These are phyloP conservation scores for Sorex fumeus DNA, from an alignment of 2,113 vertebrate genomes.

Conservation along the genomic window DNA sequence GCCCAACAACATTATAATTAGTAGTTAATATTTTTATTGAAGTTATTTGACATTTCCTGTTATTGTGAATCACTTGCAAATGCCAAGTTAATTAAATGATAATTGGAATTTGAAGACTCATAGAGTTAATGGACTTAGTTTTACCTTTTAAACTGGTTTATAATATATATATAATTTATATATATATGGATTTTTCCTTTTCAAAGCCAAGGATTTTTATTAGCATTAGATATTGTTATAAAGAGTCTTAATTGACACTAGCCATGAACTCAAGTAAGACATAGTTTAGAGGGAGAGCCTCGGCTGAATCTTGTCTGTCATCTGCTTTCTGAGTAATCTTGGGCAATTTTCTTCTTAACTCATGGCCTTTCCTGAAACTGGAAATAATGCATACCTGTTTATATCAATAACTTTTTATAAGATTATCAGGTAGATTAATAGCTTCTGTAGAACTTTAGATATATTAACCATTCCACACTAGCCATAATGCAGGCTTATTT, in stretches of 20 bases:
- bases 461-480: not conserved
- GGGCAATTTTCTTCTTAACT: not conserved
- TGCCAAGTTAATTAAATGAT: constrained; percentile 30
- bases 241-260: no score
- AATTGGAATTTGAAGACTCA: constrained; percentile 24
- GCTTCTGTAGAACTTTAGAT: not conserved
- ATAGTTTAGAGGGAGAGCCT: not conserved
- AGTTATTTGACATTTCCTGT: not conserved
- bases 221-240: not conserved
- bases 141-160: constrained; percentile 32
- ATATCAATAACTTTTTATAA: not conserved
- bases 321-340: constrained; percentile 43
- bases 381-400: not conserved
- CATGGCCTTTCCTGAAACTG: constrained; percentile 12
- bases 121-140: constrained; percentile 20
- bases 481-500: not conserved
- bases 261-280: not conserved
- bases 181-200: not conserved
- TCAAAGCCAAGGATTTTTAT: constrained; percentile 21
- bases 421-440: not conserved
- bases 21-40: not conserved
- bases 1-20: not conserved
- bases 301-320: not conserved
- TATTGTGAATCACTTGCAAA: constrained; percentile 12
- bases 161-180: no score